Evolutionary conservation across 1,140 invertebrate species (phyloP), one percentile per base, ranked within the genome.

Genomic region (Euwallacea fornicatus): DNA sequence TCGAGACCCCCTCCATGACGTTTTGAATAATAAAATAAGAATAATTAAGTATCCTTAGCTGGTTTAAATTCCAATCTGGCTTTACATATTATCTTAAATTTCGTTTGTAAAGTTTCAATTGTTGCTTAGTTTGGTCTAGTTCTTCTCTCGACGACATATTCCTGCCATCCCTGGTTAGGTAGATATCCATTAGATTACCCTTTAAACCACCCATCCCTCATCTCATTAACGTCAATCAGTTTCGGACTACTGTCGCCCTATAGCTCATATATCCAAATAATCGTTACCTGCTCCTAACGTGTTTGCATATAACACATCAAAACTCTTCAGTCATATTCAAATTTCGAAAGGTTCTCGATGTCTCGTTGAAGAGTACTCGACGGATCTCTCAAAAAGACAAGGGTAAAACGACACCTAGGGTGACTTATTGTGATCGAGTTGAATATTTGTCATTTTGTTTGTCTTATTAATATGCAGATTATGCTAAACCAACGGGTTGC

Each of bases 221-320:
- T 50, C 54, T 15, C 13, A 66, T 66, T 56, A 55, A 55, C 42
- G 64, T 55, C 54, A 66, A 10, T 66, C 53, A 58, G 10, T 42
- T 4, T 11, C 9, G 9, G 46, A 11, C 7, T 58, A 58, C 4
- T 63, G 61, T 63, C 42, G 16, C 61, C 61, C 61, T 63, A 15
- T 42, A 15, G 42, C 15, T 53, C 16, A 65, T 21, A n/a, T 11
- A 47, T 63, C 58, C 58, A 60, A 42, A 46, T 13, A 15, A 16
- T 11, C 44, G 42, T 10, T 65, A 65, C 54, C 64, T 56, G 64
- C 64, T 50, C 13, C 53, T 15, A 8, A 42, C 41, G 13, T 15
- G 66, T 68, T 68, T 68, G 66, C 58, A 68, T 68, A 60, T 60
- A 60, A 59, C 66, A 58, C 44, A 68, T 68, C 66, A 68, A 68